Conservation (phyloP, 2,888 invertebrate genomes). For the Bellardia pandia region DNA sequence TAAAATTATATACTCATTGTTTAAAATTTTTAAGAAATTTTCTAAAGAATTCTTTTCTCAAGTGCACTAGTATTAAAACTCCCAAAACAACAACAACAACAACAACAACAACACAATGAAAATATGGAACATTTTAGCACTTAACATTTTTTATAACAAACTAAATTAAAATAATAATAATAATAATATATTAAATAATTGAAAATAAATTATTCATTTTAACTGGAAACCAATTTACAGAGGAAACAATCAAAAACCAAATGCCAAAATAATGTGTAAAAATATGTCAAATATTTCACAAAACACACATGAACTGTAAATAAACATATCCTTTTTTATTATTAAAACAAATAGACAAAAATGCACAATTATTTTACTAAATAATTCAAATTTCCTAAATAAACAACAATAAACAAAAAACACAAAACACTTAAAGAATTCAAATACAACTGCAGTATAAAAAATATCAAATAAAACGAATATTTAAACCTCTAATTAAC, state of each 20-base stretch:
- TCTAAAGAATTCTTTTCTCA: slow-evolving; percentile 30
- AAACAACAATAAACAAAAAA: neutral
- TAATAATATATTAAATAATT: slow-evolving; percentile 2
- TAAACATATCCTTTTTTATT: slow-evolving; percentile 54
- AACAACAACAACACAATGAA: neutral
- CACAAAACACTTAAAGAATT: slow-evolving; percentile 11
- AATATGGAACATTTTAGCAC: slow-evolving; percentile 52
- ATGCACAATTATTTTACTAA: slow-evolving; percentile 39
- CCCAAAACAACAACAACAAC: slow-evolving; percentile 17
- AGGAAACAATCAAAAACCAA: slow-evolving; percentile 61
- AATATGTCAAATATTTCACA: slow-evolving; percentile 39
- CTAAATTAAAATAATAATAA: slow-evolving; percentile 9
- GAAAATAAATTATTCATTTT: slow-evolving; percentile 26
- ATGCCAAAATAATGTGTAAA: slow-evolving; percentile 54
- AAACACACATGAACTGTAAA: slow-evolving; percentile 40
- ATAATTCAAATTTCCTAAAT: slow-evolving; percentile 16
- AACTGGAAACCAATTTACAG: slow-evolving; percentile 20
- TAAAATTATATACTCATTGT: slow-evolving; percentile 51
- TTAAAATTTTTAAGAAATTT: slow-evolving; percentile 43
- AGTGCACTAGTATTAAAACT: slow-evolving; percentile 67
- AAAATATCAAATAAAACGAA: slow-evolving; percentile 39
- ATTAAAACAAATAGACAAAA: slow-evolving; percentile 21
- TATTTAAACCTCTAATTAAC: slow-evolving; percentile 39
- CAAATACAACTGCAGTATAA: slow-evolving; percentile 23
- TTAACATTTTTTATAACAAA: slow-evolving; percentile 56